Percentiles rank a stretch among this genome's conserved stretches.
phyloP scores from a whole-genome alignment of 2,797 vertebrate species.

The Varecia variegata region DNA sequence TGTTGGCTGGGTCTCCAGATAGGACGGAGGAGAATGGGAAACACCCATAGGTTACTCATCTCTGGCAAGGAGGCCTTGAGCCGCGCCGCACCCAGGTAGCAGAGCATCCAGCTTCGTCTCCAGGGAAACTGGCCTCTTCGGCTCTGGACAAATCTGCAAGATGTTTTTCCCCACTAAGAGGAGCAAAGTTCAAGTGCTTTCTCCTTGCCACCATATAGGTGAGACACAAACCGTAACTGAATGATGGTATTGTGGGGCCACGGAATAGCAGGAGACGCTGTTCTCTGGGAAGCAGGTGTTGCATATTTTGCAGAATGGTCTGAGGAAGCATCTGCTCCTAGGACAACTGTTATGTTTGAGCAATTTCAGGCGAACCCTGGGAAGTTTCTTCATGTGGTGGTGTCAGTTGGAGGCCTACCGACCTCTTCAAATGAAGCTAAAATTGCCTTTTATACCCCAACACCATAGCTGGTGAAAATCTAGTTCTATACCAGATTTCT shows the following conservation, averaged over 20 bases:
- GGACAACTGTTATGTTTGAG: neutral
- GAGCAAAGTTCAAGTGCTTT: neutral
- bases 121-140: neutral
- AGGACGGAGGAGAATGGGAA: neutral
- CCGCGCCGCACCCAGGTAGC: neutral
- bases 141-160: neutral
- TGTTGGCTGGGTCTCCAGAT: neutral
- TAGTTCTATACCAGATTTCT: neutral
- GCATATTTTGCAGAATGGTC: neutral
- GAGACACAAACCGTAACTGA: neutral
- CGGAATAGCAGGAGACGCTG: neutral
- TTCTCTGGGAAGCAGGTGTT: neutral
- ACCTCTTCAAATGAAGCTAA: neutral
- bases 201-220: neutral
- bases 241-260: accelerated
- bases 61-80: neutral
- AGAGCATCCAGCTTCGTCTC: neutral
- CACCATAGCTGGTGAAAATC: neutral
- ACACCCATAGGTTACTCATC: neutral
- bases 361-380: neutral
- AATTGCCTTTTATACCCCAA: neutral
- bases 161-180: neutral
- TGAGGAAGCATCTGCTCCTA: neutral
- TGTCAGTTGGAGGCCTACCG: neutral
- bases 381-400: neutral